Base-by-base conservation (phyloP, 2,113 vertebrate genomes). In the Oreocharis arfaki region DNA sequence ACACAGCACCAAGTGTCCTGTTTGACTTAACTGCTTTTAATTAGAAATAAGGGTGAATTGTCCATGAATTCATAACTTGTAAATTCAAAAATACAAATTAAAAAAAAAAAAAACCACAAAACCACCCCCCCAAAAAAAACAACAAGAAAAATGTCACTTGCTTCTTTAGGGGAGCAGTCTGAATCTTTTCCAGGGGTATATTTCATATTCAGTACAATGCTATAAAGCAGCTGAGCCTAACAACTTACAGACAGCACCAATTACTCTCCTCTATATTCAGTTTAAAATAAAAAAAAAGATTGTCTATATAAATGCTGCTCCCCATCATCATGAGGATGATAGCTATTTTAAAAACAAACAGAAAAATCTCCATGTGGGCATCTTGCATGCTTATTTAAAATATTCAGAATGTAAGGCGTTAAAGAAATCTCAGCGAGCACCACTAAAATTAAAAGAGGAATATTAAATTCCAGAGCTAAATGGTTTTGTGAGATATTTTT, bases 351-450 rank as follows among this genome's bases (percentile, higher is more conserved):
- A 93, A 97, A 95, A 88, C 68, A 93, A 90, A 73, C 5, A 7
- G n/a, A 77, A 95, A n/a, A 91, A 88, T 70, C 80, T 13, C 23
- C 8, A 21, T 9, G 56, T 37, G 18, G n/a, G 6, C 56, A 57
- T 75, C 80, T 94, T 95, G 83, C 47, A 84, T 44, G 53, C 87
- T 50, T 65, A 93, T 90, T 84, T 95, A 87, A 95, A 97, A 78
- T 88, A 90, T 53, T 93, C 53, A 77, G 67, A 96, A 96, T 71
- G 33, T 75, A 92, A 97, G 91, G 71, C 61, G 87, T 95, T 95
- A 92, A 96, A 86, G 49, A 97, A 97, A 96, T 91, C 67, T 94
- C 83, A 95, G 57, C 11, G 9, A 91, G 23, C 32, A 96, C 49
- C 32, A 74, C 85, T 50, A 93, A 93, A 96, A 42, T 76, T 90